Base-by-base conservation (phyloP, 1,140 invertebrate genomes). In the Drosophila miranda region DNA sequence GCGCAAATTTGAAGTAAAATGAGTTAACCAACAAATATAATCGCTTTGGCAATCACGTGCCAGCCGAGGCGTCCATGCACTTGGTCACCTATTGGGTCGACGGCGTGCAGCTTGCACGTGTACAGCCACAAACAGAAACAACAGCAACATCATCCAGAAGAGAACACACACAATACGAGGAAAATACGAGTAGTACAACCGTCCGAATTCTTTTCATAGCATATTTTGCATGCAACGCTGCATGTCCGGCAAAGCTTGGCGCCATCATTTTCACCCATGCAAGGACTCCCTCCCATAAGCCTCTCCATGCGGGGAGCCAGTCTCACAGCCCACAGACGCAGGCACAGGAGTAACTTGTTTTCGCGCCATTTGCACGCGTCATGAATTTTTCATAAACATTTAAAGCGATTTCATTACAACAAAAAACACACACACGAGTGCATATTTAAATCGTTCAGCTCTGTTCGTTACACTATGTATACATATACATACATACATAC, bases 371-470 rank as follows among this genome's bases (percentile, higher is more conserved):
- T 89, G 84, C 84, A 89, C 79, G 84, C 84, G 74, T 67, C 84
- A 89, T 89, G 79, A 84, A 89, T 89, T 89, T 89, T 87, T 87
- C 75, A 87, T 87, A 87, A 87, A 87, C 82, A 87, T 87, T 87
- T 87, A 82, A 87, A 78, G 75, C 61, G 78, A 82, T 87, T 87
- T 87, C 83, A 87, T 87, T 87, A 88, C 80, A 84, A 75, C 51
- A 14, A 38, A 51, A 28, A 30, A 41, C 61, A 21, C 66, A 43
- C 19, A 38, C 11, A 53, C 43, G 41, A 42, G 8, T n/a, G 44
- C 41, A 50, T 63, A 62, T 72, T 60, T 28, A 72, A 71, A 72
- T 54, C 28, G 42, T 67, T 67, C 34, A 13, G 11, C 11, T 38
- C 34, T 38, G 34, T 38, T 38, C 34, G 11, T 38, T 53, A 60